Evolutionary conservation across 30 jellyfish, hydroid and myxozoan genomes (phyloP), one percentile per base, ranked within the genome.

Genomic region (Pelagia noctiluca): DNA sequence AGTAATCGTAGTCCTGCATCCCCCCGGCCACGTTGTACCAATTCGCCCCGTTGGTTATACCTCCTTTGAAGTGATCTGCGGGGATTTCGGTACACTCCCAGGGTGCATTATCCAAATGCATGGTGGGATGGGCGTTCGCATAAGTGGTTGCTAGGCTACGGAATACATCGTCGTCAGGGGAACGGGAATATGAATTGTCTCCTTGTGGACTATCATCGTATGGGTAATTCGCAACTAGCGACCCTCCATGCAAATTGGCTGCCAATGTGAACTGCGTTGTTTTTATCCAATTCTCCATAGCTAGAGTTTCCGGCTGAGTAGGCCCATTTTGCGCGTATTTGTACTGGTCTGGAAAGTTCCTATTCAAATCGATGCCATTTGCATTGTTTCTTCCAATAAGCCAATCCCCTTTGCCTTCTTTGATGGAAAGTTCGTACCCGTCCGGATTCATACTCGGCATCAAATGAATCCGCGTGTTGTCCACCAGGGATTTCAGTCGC

Each of bases 11-110:
- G 60, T 94, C 99, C 67, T 94, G 99, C 99, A 94, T 94, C 19
- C 99, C 99, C 69, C 99, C 99, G 2, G 97, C 99, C 26, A 94
- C 99, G 37, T 88, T 94, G 72, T 94, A 94, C 99, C 99, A 94
- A 18, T 67, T 76, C 3, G 99, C 99, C 11, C 99, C 99, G 60
- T 94, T 94, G 1, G 99, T 94, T 3, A 94, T 62, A 0, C 99
- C 99, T 69, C 92, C 94, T 63, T 71, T 84, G 82, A 94, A 94
- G 70, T 94, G 97, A 73, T 94, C 99, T 28, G 97, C 93, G 33
- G 99, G 99, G 34, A 94, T 83, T 16, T 87, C 99, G 23, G 84
- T 57, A 67, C 99, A 94, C 36, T 94, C 99, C 99, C 99, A 94
- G 19, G 97, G 97, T 12, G 97, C 96, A 35, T 88, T 66, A 31